Base-by-base conservation (phyloP, 2,113 vertebrate species). In the Puffinus mauretanicus region DNA sequence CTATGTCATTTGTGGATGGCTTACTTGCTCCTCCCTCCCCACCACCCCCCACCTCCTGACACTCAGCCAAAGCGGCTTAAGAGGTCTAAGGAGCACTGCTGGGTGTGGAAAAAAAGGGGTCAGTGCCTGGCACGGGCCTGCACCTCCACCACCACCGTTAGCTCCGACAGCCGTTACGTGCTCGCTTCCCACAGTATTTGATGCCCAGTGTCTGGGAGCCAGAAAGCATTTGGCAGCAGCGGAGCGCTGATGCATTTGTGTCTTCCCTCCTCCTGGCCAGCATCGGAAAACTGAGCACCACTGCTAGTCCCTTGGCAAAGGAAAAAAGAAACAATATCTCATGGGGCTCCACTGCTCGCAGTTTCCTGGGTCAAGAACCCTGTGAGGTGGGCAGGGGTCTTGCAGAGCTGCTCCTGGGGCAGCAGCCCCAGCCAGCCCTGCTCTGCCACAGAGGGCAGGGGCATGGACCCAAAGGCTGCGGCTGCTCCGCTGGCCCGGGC, bases 401-500 rank as follows among this genome's bases (percentile, higher is more conserved):
- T 40, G 49, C 49, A 47, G 55, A 26, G 51, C 81, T 30, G 62
- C 13, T 34, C 9, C 49, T 20, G 5, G 30, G 44, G 65, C 44
- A 55, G 69, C 44, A 16, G 64, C 24, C 25, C 24, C 21, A 9
- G 66, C 32, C 55, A n/a, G 58, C 54, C 71, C 34, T 46, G 13
- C 34, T n/a, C 18, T 3, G 16, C 44, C 44, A 12, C 8, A 5
- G 11, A 22, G 32, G 14, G 60, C 26, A 30, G 17, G 11, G 54
- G 15, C 40, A 32, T 0, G 15, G 26, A 11, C 34, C 7, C 25
- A 10, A 24, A 19, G 40, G 57, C 32, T 61, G 64, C 47, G 52
- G 64, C 47, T 21, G n/a, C 40, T 2, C 22, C 0, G 7, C 25
- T 7, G 9, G 36, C 8, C 2, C 1, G 1, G 24, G 4, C 1